Conservation (phyloP, 2,797 vertebrate species). For the Aulostomus chinensis region DNA sequence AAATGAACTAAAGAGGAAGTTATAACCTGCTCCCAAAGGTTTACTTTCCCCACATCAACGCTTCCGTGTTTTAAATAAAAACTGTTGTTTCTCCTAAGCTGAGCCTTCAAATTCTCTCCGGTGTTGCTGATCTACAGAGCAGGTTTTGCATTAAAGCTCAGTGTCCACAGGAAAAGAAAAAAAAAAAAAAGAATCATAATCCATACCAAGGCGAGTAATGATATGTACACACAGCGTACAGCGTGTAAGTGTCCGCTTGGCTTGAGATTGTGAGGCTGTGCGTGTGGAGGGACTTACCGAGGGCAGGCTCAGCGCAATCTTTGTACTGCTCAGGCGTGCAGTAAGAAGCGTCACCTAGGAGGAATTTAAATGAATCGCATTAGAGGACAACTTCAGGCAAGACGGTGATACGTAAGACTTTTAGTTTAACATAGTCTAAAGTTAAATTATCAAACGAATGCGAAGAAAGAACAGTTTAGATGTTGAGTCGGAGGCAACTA, state of each 20-base stretch:
- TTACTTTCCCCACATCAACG: too few relatives aligned
- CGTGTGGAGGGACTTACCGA: constrained; percentile 73
- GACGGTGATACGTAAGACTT: too few relatives aligned
- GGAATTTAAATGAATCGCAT: constrained; percentile 12
- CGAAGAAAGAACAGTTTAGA: too few relatives aligned
- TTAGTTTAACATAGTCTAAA: too few relatives aligned
- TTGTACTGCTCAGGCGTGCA: constrained; percentile 99
- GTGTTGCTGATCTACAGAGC: constrained; percentile 29
- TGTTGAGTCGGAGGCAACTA: too few relatives aligned
- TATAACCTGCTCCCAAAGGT: too few relatives aligned
- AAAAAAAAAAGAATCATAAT: constrained; percentile 26
- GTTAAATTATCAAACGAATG: too few relatives aligned
- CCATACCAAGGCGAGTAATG: neutral
- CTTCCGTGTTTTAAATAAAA: constrained; percentile 8
- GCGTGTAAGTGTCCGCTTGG: too few relatives aligned
- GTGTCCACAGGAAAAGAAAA: constrained; percentile 18
- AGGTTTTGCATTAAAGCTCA: constrained; percentile 34
- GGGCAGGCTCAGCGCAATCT: constrained; percentile 95
- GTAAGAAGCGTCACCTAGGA: constrained; percentile 93
- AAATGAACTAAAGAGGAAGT: too few relatives aligned
- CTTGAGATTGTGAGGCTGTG: neutral
- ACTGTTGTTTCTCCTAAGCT: constrained; percentile 2
- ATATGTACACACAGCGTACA: too few relatives aligned
- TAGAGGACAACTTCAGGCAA: neutral
- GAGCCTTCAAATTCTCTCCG: constrained; percentile 16